Base-by-base conservation (phyloP, 2,888 invertebrate genomes). In the Ophion ellenae region DNA sequence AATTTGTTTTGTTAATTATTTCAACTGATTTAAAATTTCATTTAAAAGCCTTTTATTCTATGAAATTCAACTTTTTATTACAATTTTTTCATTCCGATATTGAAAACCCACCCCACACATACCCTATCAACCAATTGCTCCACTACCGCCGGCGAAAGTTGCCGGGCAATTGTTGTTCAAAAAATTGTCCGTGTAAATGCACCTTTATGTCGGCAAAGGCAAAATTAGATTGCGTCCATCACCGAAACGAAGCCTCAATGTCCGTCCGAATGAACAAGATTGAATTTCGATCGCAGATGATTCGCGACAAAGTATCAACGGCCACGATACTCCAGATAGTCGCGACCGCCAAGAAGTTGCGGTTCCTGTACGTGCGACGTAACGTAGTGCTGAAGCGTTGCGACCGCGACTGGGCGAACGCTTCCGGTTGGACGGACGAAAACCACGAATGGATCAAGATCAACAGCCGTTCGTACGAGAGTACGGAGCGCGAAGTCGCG, bases 281-380 rank as follows among this genome's bases (percentile, higher is more conserved):
- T 63, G 10, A 36, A 79, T 75, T 76, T 47, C 81, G 45, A 17
- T 76, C 88, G 11, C 90, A 97, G 97, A 94, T 96, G 88, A 95
- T 97, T 40, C 95, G 97, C 9, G 97, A 98, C 92, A 95, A 96
- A 90, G 95, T 98, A 82, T 97, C 97, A 5, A 97, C 97, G 2
- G 95, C 97, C 0, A 97, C 97, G 0, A 95, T 97, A 20, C 94
- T 98, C 64, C 94, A 97, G 17, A 94, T 97, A 66, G 97, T 96
- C 0, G 95, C 95, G 70, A 95, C 96, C 2, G 96, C 96, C 0
- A 95, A 95, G 89, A 95, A 96, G 88, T 94, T 97, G 79, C 95
- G 95, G 28, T 94, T 95, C 78, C 94, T 97, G 2, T 94, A 96
- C 87, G 95, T 98, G 0, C 94, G 98, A 66, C 95, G 96, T 73